These are phyloP conservation scores for Octopus sinensis DNA, from an alignment of 1,140 invertebrate genomes.

Conservation along the genomic window DNA sequence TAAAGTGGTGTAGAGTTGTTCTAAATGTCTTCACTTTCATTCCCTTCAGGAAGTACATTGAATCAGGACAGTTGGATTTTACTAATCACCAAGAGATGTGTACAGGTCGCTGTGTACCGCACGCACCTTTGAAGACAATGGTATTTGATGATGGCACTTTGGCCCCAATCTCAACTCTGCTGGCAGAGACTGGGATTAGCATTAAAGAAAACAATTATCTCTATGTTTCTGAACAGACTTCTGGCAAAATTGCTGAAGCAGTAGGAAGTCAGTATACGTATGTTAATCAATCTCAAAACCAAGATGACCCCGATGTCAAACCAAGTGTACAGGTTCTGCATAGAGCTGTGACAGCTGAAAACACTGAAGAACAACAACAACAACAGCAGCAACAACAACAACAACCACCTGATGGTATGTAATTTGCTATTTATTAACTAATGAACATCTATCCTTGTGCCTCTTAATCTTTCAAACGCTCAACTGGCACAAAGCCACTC, in stretches of 20 bases:
- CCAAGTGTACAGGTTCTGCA: conserved; percentile 11
- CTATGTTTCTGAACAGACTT: not conserved
- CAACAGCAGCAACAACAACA: too few relatives aligned
- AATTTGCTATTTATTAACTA: too few relatives aligned
- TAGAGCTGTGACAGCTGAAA: too few relatives aligned
- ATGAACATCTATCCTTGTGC: too few relatives aligned
- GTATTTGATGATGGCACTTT: conserved; percentile 13
- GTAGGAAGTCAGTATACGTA: not conserved
- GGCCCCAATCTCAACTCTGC: conserved; percentile 8
- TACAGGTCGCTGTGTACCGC: conserved; percentile 45
- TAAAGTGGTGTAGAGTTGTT: too few relatives aligned
- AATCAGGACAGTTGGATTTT: conserved; percentile 53
- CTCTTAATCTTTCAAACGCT: too few relatives aligned
- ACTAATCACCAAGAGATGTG: conserved; percentile 51
- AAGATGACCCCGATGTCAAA: conserved; percentile 10
- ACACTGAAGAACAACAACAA: not conserved
- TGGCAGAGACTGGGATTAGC: not conserved
- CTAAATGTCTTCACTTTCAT: not conserved
- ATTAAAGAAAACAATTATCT: not conserved
- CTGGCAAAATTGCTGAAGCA: not conserved
- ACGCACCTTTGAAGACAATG: conserved; percentile 23
- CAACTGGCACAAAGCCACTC: too few relatives aligned
- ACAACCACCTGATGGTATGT: conserved; percentile 1
- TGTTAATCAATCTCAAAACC: not conserved
- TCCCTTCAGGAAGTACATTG: conserved; percentile 52